Conservation (phyloP, 2,797 vertebrate species). For the Etheostoma nigrum region DNA sequence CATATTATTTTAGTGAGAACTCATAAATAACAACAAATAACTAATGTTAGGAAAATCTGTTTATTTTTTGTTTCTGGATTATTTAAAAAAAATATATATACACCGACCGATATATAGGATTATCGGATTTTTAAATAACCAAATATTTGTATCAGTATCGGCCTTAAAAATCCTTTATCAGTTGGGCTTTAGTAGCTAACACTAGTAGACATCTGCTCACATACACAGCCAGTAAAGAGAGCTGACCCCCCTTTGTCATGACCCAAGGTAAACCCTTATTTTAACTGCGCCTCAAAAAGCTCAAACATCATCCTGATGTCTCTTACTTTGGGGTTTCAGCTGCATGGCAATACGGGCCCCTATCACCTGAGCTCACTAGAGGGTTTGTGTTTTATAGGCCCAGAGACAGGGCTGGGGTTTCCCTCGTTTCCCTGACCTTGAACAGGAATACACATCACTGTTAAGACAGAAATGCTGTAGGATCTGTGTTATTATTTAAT, state of each 20-base stretch:
- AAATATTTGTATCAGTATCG: too few relatives aligned
- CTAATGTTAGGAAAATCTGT: too few relatives aligned
- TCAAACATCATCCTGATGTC: conserved; percentile 12
- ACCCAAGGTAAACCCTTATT: conserved; percentile 12
- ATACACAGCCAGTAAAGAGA: conserved; percentile 20
- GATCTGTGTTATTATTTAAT: conserved; percentile 21
- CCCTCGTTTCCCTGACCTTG: conserved; percentile 53
- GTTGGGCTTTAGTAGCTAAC: neutral
- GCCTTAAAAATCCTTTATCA: too few relatives aligned
- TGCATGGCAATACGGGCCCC: neutral
- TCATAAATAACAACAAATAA: too few relatives aligned
- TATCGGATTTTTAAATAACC: too few relatives aligned
- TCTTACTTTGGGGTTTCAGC: conserved; percentile 31
- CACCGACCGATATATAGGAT: too few relatives aligned
- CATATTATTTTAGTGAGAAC: too few relatives aligned
- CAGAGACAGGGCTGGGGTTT: conserved; percentile 10
- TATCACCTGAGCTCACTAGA: conserved; percentile 15
- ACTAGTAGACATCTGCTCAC: conserved; percentile 65
- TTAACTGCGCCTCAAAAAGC: conserved; percentile 10
- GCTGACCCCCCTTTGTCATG: conserved; percentile 1
- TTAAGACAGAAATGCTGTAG: conserved; percentile 12
- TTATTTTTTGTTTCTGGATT: too few relatives aligned
- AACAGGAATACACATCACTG: conserved; percentile 41
- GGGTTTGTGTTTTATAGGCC: conserved; percentile 18
- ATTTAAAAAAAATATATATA: too few relatives aligned